Evolutionary conservation across 1,140 invertebrate species (phyloP), one percentile per base, ranked within the genome.

Genomic region (Drosophila busckii): DNA sequence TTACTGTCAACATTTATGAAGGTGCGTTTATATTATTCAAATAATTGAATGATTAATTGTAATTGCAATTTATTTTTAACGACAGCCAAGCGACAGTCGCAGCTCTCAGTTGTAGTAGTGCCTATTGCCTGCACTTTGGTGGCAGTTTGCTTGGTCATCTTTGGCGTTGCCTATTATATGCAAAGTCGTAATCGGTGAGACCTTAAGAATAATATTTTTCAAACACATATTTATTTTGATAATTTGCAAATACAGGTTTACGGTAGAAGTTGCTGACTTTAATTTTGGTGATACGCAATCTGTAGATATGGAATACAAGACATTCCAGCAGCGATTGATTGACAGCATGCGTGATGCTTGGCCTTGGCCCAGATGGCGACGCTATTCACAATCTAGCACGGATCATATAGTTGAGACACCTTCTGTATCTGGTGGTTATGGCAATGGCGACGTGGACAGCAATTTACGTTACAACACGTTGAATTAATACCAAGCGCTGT

Each of bases 231-330:
- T n/a, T n/a, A n/a, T n/a, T n/a, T n/a, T n/a, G 49, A 19, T 52
- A 70, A 59, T 80, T 75, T 86, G 31, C 2, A n/a, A 2, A 6
- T 2, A 31, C 78, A 93, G 94, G 63, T 94, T 93, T 68, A 92
- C 90, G 1, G 90, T 96, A 9, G 95, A 96, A 89, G 94, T 95
- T 2, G 95, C 94, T 0, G 93, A 96, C 83, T 96, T 96, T 73
- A 94, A 96, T 87, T 96, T 96, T 84, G 93, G 94, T 1, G 92
- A 94, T 62, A 88, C 87, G 15, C 91, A 91, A 84, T 90, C 89
- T 22, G 89, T 91, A 5, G 93, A 95, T 52, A 89, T 94, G 86
- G 94, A 95, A 59, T 95, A 95, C 70, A 95, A 95, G 88, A 94
- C 94, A 13, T 96, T 96, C 75, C 89, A 90, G 3, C 94, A 95